These are phyloP conservation scores for Prenolepis imparis DNA, from an alignment of 2,888 invertebrate species.

Conservation along the genomic window DNA sequence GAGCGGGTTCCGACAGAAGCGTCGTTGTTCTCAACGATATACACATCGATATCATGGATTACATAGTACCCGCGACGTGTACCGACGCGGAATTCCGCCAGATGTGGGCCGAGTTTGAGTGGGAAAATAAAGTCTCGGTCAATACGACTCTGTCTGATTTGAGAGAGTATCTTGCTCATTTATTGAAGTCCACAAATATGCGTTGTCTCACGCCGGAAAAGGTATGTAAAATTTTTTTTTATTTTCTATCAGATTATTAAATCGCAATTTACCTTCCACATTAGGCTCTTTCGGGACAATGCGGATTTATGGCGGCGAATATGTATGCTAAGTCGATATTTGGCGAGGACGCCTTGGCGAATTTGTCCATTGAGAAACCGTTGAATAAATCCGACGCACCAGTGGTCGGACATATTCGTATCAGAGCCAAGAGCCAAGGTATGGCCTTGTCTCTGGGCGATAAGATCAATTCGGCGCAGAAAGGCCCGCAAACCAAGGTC, in stretches of 20 bases:
- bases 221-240: slow-evolving; percentile 85
- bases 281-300: slow-evolving; percentile 96
- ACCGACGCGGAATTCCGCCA: slow-evolving; percentile 98
- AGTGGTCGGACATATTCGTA: slow-evolving; percentile 98
- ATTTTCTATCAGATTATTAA: background rate
- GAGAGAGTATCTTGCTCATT: slow-evolving; percentile 96
- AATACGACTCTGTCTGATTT: slow-evolving; percentile 97
- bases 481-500: slow-evolving; percentile 87
- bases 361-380: slow-evolving; percentile 98
- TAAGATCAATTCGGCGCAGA: slow-evolving; percentile 98
- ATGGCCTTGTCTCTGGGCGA: slow-evolving; percentile 99
- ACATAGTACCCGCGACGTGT: slow-evolving; percentile 97
- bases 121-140: slow-evolving; percentile 99
- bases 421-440: slow-evolving; percentile 99
- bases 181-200: slow-evolving; percentile 99
- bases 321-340: slow-evolving; percentile 99
- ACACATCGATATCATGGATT: slow-evolving; percentile 99
- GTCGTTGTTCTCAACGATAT: slow-evolving; percentile 99
- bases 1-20: slow-evolving; percentile 96
- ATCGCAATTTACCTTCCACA: slow-evolving; percentile 62
- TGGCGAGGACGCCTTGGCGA: slow-evolving; percentile 99
- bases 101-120: slow-evolving; percentile 99
- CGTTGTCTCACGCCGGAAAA: slow-evolving; percentile 99
- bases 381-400: slow-evolving; percentile 95
- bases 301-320: slow-evolving; percentile 99